Evolutionary conservation across 2,888 invertebrate genomes (phyloP).

Genomic region (Phortica magna): DNA sequence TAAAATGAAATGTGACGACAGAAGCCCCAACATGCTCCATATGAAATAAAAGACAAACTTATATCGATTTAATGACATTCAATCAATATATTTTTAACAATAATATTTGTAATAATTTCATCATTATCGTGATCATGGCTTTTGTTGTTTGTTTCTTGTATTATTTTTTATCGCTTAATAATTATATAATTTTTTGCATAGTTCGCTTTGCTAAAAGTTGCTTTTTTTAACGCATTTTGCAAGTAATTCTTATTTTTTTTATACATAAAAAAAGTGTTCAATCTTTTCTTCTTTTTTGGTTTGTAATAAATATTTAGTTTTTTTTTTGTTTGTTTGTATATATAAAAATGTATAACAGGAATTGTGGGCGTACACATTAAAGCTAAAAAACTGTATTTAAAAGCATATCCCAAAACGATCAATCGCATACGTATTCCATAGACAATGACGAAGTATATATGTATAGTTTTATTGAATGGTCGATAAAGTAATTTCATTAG

Average conservation of each 20-base stretch:
- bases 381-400: conserved; percentile 23
- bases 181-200: conserved; percentile 5
- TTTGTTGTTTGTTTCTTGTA: background rate
- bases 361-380: conserved; percentile 11
- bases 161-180: conserved; percentile 9
- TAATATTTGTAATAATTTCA: conserved; percentile 17
- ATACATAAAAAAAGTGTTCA: background rate
- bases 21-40: no score
- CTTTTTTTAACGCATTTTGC: background rate
- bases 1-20: no score
- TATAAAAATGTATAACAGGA: conserved; percentile 17
- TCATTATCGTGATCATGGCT: background rate
- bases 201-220: background rate
- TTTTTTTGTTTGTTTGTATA: background rate
- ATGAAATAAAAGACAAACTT: no score
- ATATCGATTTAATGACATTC: background rate
- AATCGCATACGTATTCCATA: background rate
- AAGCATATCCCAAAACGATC: conserved; percentile 19
- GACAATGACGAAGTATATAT: background rate
- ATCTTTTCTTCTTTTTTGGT: background rate
- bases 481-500: background rate
- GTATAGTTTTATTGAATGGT: conserved; percentile 2
- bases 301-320: conserved; percentile 1
- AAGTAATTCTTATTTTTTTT: background rate
- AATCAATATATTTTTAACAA: conserved; percentile 28